phyloP scores from a whole-genome alignment of 2,113 vertebrate species.

The Hylia prasina region DNA sequence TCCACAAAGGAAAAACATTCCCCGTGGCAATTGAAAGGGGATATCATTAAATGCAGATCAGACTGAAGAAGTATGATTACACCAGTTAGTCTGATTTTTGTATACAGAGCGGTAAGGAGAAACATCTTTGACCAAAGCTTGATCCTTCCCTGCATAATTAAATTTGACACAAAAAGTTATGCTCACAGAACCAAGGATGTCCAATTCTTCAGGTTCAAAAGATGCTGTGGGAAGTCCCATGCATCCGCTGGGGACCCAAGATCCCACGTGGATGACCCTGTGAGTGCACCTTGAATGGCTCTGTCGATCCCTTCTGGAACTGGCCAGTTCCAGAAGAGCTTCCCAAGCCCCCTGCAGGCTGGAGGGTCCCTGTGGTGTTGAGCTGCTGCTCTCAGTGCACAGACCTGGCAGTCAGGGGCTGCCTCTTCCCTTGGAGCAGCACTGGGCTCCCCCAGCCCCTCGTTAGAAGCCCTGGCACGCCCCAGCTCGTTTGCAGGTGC shows the following conservation, averaged over 20 bases:
- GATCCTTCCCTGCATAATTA: neutral
- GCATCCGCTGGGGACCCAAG: neutral
- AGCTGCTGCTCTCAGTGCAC: neutral
- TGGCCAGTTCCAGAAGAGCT: neutral
- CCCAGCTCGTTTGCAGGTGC: accelerated
- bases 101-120: neutral
- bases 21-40: neutral
- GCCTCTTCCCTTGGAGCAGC: neutral
- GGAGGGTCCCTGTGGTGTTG: accelerated
- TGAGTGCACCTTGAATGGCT: too few species aligned
- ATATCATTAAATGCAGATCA: neutral
- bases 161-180: neutral
- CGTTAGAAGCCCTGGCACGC: accelerated
- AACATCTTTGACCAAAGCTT: neutral
- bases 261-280: neutral
- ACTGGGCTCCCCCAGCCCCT: neutral
- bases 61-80: neutral
- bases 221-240: neutral
- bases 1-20: neutral
- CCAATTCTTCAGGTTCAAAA: neutral
- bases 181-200: neutral
- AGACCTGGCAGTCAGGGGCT: neutral
- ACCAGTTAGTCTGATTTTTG: neutral
- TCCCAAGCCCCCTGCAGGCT: accelerated
- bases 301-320: neutral